A percentile compares a stretch with the other conserved stretches of the same genome.
Conservation (phyloP, 2,113 vertebrate species). For the Pionites leucogaster region DNA sequence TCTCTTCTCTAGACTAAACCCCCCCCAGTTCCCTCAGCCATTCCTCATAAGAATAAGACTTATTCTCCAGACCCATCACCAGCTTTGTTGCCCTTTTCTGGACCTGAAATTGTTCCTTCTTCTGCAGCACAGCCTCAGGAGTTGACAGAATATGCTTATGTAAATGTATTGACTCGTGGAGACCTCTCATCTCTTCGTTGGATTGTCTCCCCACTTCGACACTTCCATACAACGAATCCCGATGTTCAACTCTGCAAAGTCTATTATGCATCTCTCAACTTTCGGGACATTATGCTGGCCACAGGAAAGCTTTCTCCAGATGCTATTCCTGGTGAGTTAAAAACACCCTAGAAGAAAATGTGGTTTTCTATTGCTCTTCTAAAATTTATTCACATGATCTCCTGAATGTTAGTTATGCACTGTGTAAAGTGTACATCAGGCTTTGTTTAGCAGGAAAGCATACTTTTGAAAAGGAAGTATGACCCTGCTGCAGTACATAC, state of each 20-base stretch:
- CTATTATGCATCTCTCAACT: slow-evolving; percentile 93
- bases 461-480: neutral
- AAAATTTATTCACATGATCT: neutral
- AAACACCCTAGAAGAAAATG: neutral
- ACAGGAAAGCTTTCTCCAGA: slow-evolving; percentile 94
- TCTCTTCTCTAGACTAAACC: neutral
- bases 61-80: neutral
- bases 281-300: slow-evolving; percentile 95
- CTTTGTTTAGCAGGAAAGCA: neutral
- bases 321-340: slow-evolving; percentile 88
- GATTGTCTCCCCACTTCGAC: slow-evolving; percentile 87
- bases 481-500: neutral
- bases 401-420: neutral
- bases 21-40: neutral
- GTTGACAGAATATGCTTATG: slow-evolving; percentile 85
- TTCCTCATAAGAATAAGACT: neutral
- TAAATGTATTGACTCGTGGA: slow-evolving; percentile 89
- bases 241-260: slow-evolving; percentile 81
- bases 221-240: slow-evolving; percentile 64
- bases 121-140: slow-evolving; percentile 78
- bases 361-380: neutral
- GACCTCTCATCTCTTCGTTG: slow-evolving; percentile 93
- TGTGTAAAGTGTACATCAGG: neutral
- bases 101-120: neutral
- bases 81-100: neutral